phyloP scores from a whole-genome alignment of 2,888 invertebrate species.

The Neoaliturus tenellus region DNA sequence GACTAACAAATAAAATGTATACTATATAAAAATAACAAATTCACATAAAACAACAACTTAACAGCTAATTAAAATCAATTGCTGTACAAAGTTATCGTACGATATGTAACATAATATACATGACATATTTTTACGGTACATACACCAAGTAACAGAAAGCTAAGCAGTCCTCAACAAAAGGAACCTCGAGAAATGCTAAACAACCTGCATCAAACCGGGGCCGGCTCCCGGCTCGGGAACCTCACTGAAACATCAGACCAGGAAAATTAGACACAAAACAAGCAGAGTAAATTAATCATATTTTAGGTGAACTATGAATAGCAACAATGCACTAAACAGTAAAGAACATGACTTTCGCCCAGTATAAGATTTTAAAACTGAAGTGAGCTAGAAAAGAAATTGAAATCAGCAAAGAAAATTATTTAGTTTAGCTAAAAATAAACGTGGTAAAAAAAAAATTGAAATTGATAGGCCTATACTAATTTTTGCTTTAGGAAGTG shows the following conservation, averaged over 20 bases:
- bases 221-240: slow-evolving; percentile 50
- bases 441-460: too few species aligned
- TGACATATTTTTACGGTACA: background rate
- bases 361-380: too few species aligned
- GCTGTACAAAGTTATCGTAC: background rate
- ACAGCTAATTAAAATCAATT: slow-evolving; percentile 6
- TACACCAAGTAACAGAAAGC: background rate
- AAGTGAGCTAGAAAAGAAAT: too few species aligned
- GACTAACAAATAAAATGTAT: background rate
- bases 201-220: slow-evolving; percentile 58
- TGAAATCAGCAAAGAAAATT: too few species aligned
- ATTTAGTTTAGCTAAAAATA: too few species aligned
- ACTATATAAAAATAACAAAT: slow-evolving; percentile 33
- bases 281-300: too few species aligned
- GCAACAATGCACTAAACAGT: too few species aligned
- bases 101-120: slow-evolving; percentile 20
- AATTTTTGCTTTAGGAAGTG: too few species aligned
- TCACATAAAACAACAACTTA: background rate
- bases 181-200: slow-evolving; percentile 43
- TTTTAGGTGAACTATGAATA: too few species aligned
- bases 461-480: too few species aligned
- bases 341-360: too few species aligned
- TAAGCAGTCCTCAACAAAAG: background rate
- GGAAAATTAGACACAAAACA: too few species aligned
- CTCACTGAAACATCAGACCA: slow-evolving; percentile 51